phyloP scores from a whole-genome alignment of 1,140 invertebrate genomes.

The Aradophagus sp. region DNA sequence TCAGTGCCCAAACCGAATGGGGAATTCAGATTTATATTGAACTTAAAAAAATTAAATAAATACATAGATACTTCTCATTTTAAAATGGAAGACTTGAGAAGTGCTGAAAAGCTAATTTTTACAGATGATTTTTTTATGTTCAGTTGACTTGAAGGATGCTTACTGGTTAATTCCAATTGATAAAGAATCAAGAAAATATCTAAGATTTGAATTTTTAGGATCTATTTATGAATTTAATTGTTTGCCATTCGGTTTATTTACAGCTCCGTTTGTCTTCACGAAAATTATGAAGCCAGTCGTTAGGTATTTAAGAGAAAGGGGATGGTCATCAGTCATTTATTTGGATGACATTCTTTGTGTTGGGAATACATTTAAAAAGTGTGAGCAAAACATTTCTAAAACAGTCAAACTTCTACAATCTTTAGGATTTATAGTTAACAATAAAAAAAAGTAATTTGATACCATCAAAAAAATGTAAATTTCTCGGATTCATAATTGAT shows the following conservation, averaged over 20 bases:
- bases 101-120: slow-evolving; percentile 23
- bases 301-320: slow-evolving; percentile 16
- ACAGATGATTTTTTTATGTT: slow-evolving; percentile 1
- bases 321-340: neutral
- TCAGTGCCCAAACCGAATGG: neutral
- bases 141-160: slow-evolving; percentile 1
- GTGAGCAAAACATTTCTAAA: neutral
- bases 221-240: neutral
- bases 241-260: neutral
- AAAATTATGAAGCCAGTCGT: slow-evolving; percentile 1
- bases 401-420: neutral
- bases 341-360: slow-evolving; percentile 10
- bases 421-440: neutral
- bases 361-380: neutral
- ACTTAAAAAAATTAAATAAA: neutral
- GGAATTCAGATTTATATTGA: neutral
- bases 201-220: slow-evolving; percentile 1
- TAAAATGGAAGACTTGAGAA: slow-evolving; percentile 34
- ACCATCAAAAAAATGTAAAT: neutral
- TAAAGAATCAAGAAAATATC: neutral
- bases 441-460: neutral
- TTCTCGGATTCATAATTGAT: neutral
- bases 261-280: neutral
- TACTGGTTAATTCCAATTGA: neutral
- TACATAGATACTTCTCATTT: slow-evolving; percentile 35